A percentile compares a stretch with the other conserved stretches of the same genome.
Conservation (phyloP, 2,797 vertebrate genomes). For the Trematomus bernacchii region DNA sequence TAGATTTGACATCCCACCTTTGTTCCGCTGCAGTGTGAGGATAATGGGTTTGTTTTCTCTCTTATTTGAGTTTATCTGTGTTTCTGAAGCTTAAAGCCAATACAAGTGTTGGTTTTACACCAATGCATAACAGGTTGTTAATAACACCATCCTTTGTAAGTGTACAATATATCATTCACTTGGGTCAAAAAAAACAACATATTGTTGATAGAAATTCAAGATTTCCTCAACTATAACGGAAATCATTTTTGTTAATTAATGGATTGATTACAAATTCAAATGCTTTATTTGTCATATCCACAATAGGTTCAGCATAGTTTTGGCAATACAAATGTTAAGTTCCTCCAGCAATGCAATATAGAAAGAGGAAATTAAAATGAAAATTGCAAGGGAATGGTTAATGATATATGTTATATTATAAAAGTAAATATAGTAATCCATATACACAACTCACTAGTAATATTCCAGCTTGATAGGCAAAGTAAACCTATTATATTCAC, state of each 20-base stretch:
- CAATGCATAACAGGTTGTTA: neutral
- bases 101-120: conserved; percentile 2
- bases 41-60: conserved; percentile 16
- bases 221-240: neutral
- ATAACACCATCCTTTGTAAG: neutral
- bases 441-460: neutral
- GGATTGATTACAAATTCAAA: too few relatives aligned
- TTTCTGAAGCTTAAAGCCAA: neutral
- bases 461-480: neutral
- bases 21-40: conserved; percentile 7
- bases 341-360: too few relatives aligned
- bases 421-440: too few relatives aligned
- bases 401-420: too few relatives aligned
- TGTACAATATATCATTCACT: neutral
- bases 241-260: neutral
- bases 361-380: too few relatives aligned
- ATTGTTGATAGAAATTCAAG: neutral
- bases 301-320: too few relatives aligned
- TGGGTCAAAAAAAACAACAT: neutral
- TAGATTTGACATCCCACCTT: conserved; percentile 48
- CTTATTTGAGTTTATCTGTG: neutral
- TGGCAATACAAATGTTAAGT: too few relatives aligned
- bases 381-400: too few relatives aligned
- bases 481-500: neutral
- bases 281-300: too few relatives aligned